Percentiles rank a stretch among this genome's conserved stretches.
Evolutionary conservation across 2,888 invertebrate species (phyloP).

Genomic region (Pyrgus malvae): DNA sequence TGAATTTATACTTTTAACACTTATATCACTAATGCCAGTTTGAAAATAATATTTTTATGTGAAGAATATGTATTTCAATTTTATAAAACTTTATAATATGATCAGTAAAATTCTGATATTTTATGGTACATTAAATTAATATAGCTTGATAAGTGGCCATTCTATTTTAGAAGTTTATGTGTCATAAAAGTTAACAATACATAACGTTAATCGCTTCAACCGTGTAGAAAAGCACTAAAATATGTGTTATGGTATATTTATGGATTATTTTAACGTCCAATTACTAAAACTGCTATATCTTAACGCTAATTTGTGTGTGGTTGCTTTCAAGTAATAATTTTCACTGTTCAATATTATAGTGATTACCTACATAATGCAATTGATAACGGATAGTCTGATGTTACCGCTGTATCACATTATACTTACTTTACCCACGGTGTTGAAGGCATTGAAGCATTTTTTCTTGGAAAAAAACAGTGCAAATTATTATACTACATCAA

Average conservation of each 20-base stretch:
- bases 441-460: no score
- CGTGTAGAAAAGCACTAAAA: constrained; percentile 8
- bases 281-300: constrained; percentile 7
- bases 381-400: no score
- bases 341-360: background rate
- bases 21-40: no score
- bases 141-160: constrained; percentile 16
- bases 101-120: no score
- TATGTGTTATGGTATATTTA: constrained; percentile 9
- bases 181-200: constrained; percentile 19
- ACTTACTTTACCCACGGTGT: no score
- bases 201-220: constrained; percentile 4
- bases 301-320: constrained; percentile 6
- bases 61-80: no score
- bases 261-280: constrained; percentile 5
- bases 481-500: no score
- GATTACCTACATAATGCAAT: background rate
- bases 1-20: no score
- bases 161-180: background rate
- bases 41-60: no score
- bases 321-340: constrained; percentile 2
- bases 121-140: constrained; percentile 8
- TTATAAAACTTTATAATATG: no score
- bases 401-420: no score
- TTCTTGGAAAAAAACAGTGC: no score